These are phyloP conservation scores for Rana temporaria DNA, from an alignment of 2,113 vertebrate genomes.

Conservation along the genomic window DNA sequence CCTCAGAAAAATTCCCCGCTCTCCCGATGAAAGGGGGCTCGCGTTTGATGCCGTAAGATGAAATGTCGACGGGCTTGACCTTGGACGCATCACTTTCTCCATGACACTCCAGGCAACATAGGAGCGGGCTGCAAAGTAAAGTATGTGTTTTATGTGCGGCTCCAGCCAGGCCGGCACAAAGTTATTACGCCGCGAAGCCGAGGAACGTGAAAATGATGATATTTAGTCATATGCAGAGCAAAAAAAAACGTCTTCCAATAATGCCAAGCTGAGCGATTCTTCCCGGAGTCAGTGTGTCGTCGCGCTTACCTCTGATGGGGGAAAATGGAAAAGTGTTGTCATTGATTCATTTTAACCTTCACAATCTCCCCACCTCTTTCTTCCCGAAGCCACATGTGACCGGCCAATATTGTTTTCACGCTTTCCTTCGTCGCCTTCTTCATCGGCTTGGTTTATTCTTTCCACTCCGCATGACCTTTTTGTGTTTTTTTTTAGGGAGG, in stretches of 20 bases:
- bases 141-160: constrained; percentile 7
- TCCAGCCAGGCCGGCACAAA: not conserved
- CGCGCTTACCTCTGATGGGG: constrained; percentile 32
- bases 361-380: constrained; percentile 6
- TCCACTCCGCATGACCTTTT: no score
- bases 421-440: no score
- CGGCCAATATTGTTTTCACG: no score
- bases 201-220: constrained; percentile 53
- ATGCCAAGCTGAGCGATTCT: constrained; percentile 33
- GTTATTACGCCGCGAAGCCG: constrained; percentile 17
- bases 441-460: no score
- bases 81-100: constrained; percentile 1
- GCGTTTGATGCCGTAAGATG: not conserved
- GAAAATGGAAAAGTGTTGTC: constrained; percentile 26
- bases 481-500: no score
- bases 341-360: constrained; percentile 49
- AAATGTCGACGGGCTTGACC: constrained; percentile 15
- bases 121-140: not conserved
- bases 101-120: not conserved
- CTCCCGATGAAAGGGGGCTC: not conserved
- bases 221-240: constrained; percentile 44
- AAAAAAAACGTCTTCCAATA: constrained; percentile 18
- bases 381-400: no score
- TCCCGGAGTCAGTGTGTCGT: not conserved
- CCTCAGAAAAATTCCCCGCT: not conserved